Conservation (phyloP, 2,797 vertebrate genomes). For the Melanotaenia parkinsoni region DNA sequence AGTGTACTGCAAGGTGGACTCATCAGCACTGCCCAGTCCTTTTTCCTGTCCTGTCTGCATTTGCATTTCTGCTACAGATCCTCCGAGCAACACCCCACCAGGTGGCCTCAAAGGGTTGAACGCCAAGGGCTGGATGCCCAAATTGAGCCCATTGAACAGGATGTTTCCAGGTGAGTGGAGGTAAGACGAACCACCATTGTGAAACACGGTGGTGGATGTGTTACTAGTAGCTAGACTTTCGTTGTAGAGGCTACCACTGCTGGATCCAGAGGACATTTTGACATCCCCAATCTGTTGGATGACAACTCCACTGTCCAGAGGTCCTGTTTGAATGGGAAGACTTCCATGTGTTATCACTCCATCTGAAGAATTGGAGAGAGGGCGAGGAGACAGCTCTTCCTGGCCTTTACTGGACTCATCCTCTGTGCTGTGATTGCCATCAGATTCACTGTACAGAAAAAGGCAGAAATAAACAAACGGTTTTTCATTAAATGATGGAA, state of each 20-base stretch:
- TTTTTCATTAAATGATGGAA: slow-evolving; percentile 16
- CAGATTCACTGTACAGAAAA: slow-evolving; percentile 72
- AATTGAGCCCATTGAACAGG: slow-evolving; percentile 93
- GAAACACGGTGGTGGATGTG: slow-evolving; percentile 90
- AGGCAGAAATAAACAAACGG: slow-evolving; percentile 7
- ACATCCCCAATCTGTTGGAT: slow-evolving; percentile 98
- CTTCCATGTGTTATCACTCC: slow-evolving; percentile 86
- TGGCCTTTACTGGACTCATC: slow-evolving; percentile 98
- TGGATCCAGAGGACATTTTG: slow-evolving; percentile 91
- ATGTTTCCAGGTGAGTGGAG: slow-evolving; percentile 93
- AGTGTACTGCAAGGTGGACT: slow-evolving; percentile 82
- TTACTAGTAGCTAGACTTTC: slow-evolving; percentile 90
- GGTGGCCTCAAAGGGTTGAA: slow-evolving; percentile 88
- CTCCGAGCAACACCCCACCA: slow-evolving; percentile 83
- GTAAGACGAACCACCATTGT: slow-evolving; percentile 94
- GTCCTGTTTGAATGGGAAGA: slow-evolving; percentile 74
- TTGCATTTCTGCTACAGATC: slow-evolving; percentile 88
- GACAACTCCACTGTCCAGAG: slow-evolving; percentile 84
- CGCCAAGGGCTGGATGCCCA: slow-evolving; percentile 90
- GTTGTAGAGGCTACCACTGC: slow-evolving; percentile 88
- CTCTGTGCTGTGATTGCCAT: slow-evolving; percentile 87
- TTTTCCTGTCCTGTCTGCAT: slow-evolving; percentile 88
- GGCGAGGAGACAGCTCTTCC: slow-evolving; percentile 94
- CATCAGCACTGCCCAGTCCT: slow-evolving; percentile 85
- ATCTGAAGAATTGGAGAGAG: slow-evolving; percentile 89